These are phyloP conservation scores for Papilio xuthus DNA, from an alignment of 1,140 invertebrate species.

Conservation along the genomic window DNA sequence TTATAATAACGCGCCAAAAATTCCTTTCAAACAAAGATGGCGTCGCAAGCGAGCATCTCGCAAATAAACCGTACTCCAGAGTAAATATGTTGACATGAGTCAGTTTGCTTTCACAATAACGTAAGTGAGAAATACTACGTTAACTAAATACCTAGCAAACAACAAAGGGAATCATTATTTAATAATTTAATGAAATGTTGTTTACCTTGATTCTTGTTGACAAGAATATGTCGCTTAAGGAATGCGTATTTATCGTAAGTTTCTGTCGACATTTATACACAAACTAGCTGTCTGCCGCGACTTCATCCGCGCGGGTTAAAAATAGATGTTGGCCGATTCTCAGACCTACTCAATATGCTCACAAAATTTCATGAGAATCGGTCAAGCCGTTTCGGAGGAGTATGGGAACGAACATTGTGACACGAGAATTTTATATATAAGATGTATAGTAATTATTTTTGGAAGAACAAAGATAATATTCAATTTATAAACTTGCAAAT, in stretches of 20 bases:
- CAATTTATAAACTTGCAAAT: too few species aligned
- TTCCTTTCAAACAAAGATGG: slow-evolving; percentile 19
- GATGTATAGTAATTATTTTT: background rate
- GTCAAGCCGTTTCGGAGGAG: too few species aligned
- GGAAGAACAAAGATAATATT: background rate
- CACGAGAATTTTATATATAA: too few species aligned
- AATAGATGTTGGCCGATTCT: too few species aligned
- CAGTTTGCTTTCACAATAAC: slow-evolving; percentile 18
- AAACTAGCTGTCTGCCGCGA: too few species aligned
- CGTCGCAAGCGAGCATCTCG: background rate
- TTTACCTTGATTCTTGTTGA: slow-evolving; percentile 2
- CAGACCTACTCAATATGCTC: too few species aligned
- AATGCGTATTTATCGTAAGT: background rate
- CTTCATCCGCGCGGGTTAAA: too few species aligned
- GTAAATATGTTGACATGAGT: slow-evolving; percentile 14
- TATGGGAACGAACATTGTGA: too few species aligned
- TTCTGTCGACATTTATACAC: background rate
- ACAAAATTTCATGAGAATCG: too few species aligned
- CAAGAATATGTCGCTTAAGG: background rate
- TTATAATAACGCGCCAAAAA: slow-evolving; percentile 12
- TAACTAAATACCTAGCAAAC: slow-evolving; percentile 16
- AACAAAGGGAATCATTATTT: background rate
- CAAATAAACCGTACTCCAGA: slow-evolving; percentile 12
- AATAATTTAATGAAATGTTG: slow-evolving; percentile 24
- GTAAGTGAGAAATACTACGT: slow-evolving; percentile 20